A percentile compares a stretch with the other conserved stretches of the same genome.
phyloP scores from a whole-genome alignment of 2,888 invertebrate species.

The Germaria angustata region DNA sequence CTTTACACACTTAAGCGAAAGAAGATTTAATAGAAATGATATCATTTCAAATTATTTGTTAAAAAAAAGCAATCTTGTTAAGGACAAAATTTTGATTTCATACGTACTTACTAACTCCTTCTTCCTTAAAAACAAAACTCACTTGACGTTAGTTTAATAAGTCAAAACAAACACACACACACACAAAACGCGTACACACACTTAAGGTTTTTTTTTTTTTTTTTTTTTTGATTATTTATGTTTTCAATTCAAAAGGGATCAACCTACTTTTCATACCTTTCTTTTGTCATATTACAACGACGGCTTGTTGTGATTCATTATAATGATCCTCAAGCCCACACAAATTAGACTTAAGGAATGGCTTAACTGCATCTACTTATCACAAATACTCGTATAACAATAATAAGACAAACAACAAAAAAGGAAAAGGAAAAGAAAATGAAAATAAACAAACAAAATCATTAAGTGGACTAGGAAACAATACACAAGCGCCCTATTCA shows the following conservation, averaged over 20 bases:
- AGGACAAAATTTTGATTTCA: no score
- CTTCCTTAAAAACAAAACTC: no score
- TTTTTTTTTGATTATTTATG: no score
- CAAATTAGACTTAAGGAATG: slow-evolving; percentile 37
- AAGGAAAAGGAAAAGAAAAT: slow-evolving; percentile 17
- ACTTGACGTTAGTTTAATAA: no score
- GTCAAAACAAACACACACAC: no score
- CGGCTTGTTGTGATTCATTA: slow-evolving; percentile 46
- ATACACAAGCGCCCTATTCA: slow-evolving; percentile 2
- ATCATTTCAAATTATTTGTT: no score
- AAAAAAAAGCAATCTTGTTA: no score
- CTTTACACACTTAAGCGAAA: no score
- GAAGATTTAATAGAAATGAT: no score
- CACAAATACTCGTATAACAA: slow-evolving; percentile 3
- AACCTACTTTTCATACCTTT: slow-evolving; percentile 72
- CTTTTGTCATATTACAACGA: slow-evolving; percentile 13
- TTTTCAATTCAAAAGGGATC: slow-evolving; percentile 69
- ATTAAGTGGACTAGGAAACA: slow-evolving; percentile 40
- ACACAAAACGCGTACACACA: no score
- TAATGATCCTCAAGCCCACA: slow-evolving; percentile 50
- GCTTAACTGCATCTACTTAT: slow-evolving; percentile 46
- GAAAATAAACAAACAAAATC: slow-evolving; percentile 21
- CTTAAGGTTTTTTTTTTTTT: no score
- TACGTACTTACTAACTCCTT: no score
- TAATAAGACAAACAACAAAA: slow-evolving; percentile 6